Evolutionary conservation across 2,113 vertebrate species (phyloP).

Genomic region (Xiphias gladius): DNA sequence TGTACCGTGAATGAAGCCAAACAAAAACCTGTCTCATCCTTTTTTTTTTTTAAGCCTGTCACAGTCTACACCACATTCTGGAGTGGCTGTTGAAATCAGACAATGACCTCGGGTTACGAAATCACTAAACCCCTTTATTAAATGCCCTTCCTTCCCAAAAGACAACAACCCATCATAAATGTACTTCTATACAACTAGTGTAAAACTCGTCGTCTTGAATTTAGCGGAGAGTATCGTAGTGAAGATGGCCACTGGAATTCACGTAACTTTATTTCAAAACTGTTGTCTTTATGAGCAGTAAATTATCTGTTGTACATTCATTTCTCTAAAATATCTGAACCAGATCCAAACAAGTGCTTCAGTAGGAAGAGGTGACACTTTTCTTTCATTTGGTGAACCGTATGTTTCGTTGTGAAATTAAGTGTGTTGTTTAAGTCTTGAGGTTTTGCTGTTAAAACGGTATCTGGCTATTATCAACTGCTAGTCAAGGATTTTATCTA

Average conservation of each 20-base stretch:
- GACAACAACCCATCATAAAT: background rate
- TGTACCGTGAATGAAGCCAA: constrained; percentile 12
- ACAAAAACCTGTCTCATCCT: constrained; percentile 31
- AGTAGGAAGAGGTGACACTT: too few relatives aligned
- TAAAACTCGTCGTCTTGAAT: background rate
- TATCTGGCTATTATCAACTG: background rate
- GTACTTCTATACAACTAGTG: background rate
- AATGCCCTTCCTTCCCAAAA: background rate
- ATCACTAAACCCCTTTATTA: background rate
- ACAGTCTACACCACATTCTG: constrained; percentile 22
- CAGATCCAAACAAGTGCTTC: too few relatives aligned
- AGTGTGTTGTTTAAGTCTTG: too few relatives aligned
- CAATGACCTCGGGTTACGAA: background rate
- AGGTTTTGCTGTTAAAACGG: background rate
- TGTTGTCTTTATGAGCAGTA: background rate
- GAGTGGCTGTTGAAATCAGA: constrained; percentile 18
- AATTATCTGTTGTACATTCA: background rate
- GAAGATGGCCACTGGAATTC: too few relatives aligned
- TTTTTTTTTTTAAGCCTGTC: constrained; percentile 40
- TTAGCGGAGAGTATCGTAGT: too few relatives aligned
- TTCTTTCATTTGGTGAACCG: background rate
- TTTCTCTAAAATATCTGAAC: background rate
- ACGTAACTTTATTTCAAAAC: too few relatives aligned
- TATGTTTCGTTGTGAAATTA: background rate
- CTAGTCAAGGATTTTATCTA: background rate